Evolutionary conservation across 1,140 invertebrate species (phyloP), one percentile per base, ranked within the genome.

Genomic region (Diachasmimorpha longicaudata): DNA sequence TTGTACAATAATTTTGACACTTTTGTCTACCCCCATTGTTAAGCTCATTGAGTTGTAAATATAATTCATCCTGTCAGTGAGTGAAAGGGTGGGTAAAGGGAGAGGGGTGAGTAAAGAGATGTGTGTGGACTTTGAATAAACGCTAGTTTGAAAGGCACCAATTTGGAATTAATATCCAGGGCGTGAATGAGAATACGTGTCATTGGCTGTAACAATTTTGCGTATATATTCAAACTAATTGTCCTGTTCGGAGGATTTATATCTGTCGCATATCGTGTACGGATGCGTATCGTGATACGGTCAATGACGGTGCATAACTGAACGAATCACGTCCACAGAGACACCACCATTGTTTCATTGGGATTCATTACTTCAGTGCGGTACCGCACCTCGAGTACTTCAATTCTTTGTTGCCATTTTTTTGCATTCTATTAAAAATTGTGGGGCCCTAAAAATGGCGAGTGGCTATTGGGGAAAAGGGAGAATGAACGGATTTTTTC

Each of bases 231-330:
- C 19, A 25, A 63, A 31, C 58, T 63, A 63, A 63, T 63, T 63
- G 58, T 63, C 58, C 58, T 19, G 58, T 63, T 63, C 21, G 58
- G 58, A 19, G 58, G 58, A 63, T 63, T 63, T 63, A 63, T 63
- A 63, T 63, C 58, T 63, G 58, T 23, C 23, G 58, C 58, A 63
- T 63, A 23, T 23, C 58, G 58, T 63, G 19, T 63, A 63, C 23
- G 58, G 13, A 25, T 63, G 23, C 19, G 58, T 6, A 25, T 63
- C 21, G 58, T 19, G 58, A 63, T 63, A 63, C 58, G 23, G 58
- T 63, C 58, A 63, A 63, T 63, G 58, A 63, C 58, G 52, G 6
- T 25, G 23, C 58, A 63, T 63, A 63, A 63, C 58, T 31, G 58
- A 25, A 63, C 21, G 58, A 21, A 63, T 63, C 58, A 25, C 58